A percentile compares a stretch with the other conserved stretches of the same genome.
Conservation (phyloP, 2,888 invertebrate genomes). For the Lucinisca nassula region DNA sequence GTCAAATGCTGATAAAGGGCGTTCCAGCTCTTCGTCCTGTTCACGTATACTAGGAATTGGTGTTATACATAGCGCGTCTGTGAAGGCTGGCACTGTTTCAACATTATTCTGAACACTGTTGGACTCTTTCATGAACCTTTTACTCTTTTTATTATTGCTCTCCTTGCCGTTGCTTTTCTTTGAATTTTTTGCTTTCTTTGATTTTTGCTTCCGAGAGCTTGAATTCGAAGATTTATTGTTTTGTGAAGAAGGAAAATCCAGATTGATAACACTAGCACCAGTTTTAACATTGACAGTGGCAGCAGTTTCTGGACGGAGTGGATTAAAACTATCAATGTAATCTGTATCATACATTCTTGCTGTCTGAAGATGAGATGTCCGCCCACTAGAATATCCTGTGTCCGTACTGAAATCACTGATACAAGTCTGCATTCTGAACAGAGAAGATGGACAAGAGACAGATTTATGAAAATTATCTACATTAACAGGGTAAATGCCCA, state of each 20-base stretch:
- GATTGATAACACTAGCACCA: constrained; percentile 83
- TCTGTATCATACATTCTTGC: constrained; percentile 40
- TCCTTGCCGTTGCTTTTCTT: constrained; percentile 43
- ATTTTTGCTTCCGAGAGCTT: constrained; percentile 62
- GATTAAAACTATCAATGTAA: constrained; percentile 51
- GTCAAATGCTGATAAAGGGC: constrained; percentile 48
- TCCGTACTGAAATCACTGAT: constrained; percentile 68
- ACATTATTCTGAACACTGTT: constrained; percentile 14
- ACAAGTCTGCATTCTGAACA: constrained; percentile 61
- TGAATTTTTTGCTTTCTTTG: constrained; percentile 73
- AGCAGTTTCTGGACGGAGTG: constrained; percentile 66
- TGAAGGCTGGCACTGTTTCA: constrained; percentile 61
- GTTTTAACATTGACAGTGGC: constrained; percentile 85
- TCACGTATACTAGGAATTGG: constrained; percentile 69
- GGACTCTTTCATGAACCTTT: constrained; percentile 55
- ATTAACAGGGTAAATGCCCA: constrained; percentile 40
- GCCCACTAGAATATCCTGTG: constrained; percentile 61
- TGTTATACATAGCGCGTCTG: constrained; percentile 76
- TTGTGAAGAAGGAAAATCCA: constrained; percentile 75
- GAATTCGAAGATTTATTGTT: constrained; percentile 60
- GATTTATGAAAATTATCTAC: constrained; percentile 62
- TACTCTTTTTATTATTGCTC: constrained; percentile 59
- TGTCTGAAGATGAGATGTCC: constrained; percentile 7
- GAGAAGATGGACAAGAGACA: constrained; percentile 53
- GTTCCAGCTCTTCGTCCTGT: constrained; percentile 65